phyloP scores from a whole-genome alignment of 2,113 vertebrate genomes.

The Nesogale talazaci region DNA sequence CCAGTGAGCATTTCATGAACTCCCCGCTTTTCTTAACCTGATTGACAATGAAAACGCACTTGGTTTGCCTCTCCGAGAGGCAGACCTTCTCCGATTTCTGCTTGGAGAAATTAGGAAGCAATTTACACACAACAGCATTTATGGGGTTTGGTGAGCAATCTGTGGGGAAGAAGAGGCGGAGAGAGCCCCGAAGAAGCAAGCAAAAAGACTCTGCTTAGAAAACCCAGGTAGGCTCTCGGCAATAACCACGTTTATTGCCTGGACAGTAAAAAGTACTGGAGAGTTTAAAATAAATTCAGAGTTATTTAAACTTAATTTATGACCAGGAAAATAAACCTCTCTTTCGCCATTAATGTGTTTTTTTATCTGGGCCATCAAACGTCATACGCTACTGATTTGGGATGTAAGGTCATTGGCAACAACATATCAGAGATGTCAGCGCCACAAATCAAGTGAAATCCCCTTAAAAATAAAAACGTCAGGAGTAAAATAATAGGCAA shows the following conservation, averaged over 20 bases:
- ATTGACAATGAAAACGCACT: neutral
- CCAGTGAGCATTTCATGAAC: neutral
- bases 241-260: conserved; percentile 86
- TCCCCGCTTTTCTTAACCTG: conserved; percentile 22
- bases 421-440: conserved; percentile 89
- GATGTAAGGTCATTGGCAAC: conserved; percentile 91
- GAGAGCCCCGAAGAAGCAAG: conserved; percentile 48
- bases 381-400: conserved; percentile 89
- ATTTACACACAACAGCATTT: conserved; percentile 33
- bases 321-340: conserved; percentile 89
- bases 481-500: conserved; percentile 89
- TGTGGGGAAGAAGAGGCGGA: neutral
- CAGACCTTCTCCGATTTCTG: conserved; percentile 7
- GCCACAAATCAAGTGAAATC: conserved; percentile 90
- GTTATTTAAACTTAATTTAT: conserved; percentile 91
- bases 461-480: conserved; percentile 91
- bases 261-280: conserved; percentile 89
- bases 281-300: conserved; percentile 90
- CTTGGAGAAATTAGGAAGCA: neutral
- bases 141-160: neutral
- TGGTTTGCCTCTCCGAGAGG: neutral
- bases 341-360: conserved; percentile 88
- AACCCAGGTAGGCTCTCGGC: conserved; percentile 78
- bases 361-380: conserved; percentile 89
- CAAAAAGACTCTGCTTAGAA: conserved; percentile 67